Evolutionary conservation across 2,888 invertebrate species (phyloP), one percentile per base, ranked within the genome.

Genomic region (Clistopyga incitator): DNA sequence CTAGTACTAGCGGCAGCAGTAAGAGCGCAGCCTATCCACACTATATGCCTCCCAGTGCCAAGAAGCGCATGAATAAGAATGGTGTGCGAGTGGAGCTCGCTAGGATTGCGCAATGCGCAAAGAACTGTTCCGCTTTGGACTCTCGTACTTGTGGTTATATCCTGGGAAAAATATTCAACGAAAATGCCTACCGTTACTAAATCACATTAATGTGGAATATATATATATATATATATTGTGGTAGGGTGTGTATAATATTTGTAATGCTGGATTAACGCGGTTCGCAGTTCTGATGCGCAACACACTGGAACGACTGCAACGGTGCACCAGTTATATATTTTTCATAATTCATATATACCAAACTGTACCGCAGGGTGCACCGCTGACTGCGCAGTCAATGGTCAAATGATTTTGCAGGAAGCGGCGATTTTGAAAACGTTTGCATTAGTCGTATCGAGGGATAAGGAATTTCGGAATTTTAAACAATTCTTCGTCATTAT

Each of bases 121-220:
- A 29, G 52, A 42, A 71, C 42, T 71, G 71, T 78, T 78, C 71
- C 78, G 78, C 71, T 71, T 64, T 25, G 64, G 52, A 71, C 29
- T 70, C 68, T 59, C 70, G 59, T 34, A 45, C 59, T 42, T 10
- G 59, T 15, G 15, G 23, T 47, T 71, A 52, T 65, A 78, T 74
- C 79, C 59, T 52, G 59, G 59, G 59, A 56, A 68, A 79, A 72
- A 59, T 75, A 70, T 74, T 68, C 68, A 70, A 52, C 75, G 68
- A 80, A 80, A 61, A 75, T 67, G 42, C 42, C 15, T 70, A 80
- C 80, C 74, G 80, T 80, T 80, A 80, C 75, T 72, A 68, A 75
- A 75, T 50, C 80, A 75, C 54, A 78, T 80, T 75, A 68, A 75
- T 59, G 42, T 34, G 34, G 42, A 54, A 54, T 54, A 54, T 6